A percentile compares a stretch with the other conserved stretches of the same genome.
phyloP scores from a whole-genome alignment of 2,113 vertebrate species.

The Lanius collurio region DNA sequence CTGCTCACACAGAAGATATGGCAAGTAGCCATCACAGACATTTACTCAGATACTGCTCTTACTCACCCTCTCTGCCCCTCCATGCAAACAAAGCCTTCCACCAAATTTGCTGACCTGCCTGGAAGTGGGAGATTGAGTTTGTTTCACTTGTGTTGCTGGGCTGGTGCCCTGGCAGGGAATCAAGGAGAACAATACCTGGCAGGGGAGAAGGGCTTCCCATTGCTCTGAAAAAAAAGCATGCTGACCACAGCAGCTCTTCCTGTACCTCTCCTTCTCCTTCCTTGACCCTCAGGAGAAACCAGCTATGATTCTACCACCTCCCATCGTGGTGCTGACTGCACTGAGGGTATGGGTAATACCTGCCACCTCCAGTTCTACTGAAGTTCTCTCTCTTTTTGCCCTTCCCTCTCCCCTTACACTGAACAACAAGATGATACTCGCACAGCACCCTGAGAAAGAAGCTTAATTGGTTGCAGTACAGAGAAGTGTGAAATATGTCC shows the following conservation, averaged over 20 bases:
- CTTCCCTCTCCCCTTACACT: background rate
- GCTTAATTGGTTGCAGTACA: background rate
- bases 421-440: background rate
- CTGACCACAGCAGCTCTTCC: conserved; percentile 7
- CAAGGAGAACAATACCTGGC: conserved; percentile 40
- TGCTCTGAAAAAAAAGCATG: background rate
- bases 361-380: background rate
- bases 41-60: background rate
- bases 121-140: background rate
- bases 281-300: background rate
- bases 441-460: background rate
- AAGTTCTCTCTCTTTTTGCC: background rate
- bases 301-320: background rate
- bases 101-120: background rate
- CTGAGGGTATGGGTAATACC: background rate
- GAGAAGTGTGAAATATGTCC: background rate
- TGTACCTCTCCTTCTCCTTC: background rate
- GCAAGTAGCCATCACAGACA: background rate
- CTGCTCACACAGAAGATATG: background rate
- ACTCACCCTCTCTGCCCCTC: background rate
- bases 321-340: background rate
- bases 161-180: background rate
- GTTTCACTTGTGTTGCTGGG: background rate
- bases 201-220: background rate
- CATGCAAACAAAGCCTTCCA: background rate